Conservation (phyloP, 1,140 invertebrate genomes). For the Drosophila serrata region DNA sequence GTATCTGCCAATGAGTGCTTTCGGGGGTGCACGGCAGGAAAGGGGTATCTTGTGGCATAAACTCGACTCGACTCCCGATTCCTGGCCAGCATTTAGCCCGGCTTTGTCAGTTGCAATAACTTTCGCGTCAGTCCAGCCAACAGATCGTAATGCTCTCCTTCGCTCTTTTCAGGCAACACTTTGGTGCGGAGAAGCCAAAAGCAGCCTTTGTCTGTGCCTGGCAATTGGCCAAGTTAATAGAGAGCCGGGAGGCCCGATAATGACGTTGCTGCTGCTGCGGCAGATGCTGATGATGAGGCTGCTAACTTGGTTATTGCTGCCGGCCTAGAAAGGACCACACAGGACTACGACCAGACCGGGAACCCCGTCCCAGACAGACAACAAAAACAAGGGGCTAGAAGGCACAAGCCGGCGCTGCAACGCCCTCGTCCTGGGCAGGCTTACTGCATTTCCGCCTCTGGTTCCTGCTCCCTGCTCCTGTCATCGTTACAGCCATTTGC, state of each 20-base stretch:
- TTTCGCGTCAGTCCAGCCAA: slow-evolving; percentile 76
- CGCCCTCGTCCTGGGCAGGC: slow-evolving; percentile 40
- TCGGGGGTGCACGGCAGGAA: slow-evolving; percentile 18
- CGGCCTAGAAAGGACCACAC: slow-evolving; percentile 54
- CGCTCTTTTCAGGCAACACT: slow-evolving; percentile 55
- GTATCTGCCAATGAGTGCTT: slow-evolving; percentile 59
- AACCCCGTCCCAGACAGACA: slow-evolving; percentile 26
- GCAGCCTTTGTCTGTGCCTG: slow-evolving; percentile 66
- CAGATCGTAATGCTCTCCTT: slow-evolving; percentile 59
- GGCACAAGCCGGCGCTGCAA: slow-evolving; percentile 37
- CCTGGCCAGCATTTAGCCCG: slow-evolving; percentile 29
- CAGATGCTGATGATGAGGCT: slow-evolving; percentile 75
- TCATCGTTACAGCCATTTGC: slow-evolving; percentile 43
- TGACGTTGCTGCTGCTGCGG: slow-evolving; percentile 72
- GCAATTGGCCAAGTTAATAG: slow-evolving; percentile 83
- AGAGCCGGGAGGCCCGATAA: slow-evolving; percentile 66
- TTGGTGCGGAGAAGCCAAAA: slow-evolving; percentile 47
- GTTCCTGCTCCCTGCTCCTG: slow-evolving; percentile 67
- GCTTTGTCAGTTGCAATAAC: slow-evolving; percentile 77
- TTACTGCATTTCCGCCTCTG: slow-evolving; percentile 79
- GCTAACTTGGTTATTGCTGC: slow-evolving; percentile 80
- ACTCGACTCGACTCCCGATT: not conserved
- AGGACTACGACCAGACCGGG: slow-evolving; percentile 22
- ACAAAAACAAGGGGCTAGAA: slow-evolving; percentile 17
- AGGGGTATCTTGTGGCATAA: slow-evolving; percentile 3